Percentiles rank a stretch among this genome's conserved stretches.
Conservation (phyloP, 2,888 invertebrate genomes). For the Stenurella melanura region DNA sequence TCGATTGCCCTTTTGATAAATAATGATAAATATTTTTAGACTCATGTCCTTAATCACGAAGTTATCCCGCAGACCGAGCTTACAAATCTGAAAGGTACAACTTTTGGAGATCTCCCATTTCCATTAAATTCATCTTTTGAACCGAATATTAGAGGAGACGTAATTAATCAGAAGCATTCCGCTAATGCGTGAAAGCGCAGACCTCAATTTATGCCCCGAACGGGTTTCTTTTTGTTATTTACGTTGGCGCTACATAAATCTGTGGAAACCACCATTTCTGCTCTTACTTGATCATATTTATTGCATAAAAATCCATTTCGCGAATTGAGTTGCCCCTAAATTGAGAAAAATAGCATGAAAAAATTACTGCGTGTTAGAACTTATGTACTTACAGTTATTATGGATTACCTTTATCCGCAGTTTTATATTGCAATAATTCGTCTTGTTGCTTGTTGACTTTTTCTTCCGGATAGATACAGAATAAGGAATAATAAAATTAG, state of each 20-base stretch:
- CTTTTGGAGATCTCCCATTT: neutral
- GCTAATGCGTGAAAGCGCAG: neutral
- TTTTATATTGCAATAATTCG: too few species aligned
- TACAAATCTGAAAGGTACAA: neutral
- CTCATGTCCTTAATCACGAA: neutral
- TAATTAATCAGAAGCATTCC: neutral
- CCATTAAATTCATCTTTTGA: constrained; percentile 1
- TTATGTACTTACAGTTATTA: neutral
- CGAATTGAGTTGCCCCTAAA: neutral
- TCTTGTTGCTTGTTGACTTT: too few species aligned
- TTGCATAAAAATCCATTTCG: neutral
- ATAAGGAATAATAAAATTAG: too few species aligned
- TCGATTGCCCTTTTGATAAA: too few species aligned
- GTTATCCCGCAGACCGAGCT: neutral
- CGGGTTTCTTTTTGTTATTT: neutral
- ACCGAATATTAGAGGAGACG: neutral
- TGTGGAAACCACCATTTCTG: neutral
- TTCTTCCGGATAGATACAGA: too few species aligned
- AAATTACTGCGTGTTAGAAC: neutral
- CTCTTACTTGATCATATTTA: neutral
- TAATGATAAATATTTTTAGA: neutral
- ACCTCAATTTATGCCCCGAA: neutral
- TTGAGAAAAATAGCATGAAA: neutral
- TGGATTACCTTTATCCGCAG: too few species aligned
- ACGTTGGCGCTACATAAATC: neutral